phyloP scores from a whole-genome alignment of 2,797 vertebrate species.

The Hylomyscus alleni region DNA sequence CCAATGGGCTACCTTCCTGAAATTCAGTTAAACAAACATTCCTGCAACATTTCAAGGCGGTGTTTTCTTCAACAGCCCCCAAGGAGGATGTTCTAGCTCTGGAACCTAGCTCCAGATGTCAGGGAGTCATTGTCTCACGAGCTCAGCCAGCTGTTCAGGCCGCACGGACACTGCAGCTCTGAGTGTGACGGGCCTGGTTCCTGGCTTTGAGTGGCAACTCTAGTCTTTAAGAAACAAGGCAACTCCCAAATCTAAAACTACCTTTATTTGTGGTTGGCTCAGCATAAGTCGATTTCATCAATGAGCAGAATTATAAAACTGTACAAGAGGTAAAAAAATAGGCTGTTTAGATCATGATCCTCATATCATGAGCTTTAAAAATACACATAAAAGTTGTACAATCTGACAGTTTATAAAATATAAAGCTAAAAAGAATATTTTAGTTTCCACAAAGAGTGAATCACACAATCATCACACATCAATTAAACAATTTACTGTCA shows the following conservation, averaged over 20 bases:
- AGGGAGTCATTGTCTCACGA: rapidly evolving
- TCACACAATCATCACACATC: slow-evolving; percentile 66
- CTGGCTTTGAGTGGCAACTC: rapidly evolving
- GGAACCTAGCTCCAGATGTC: rapidly evolving
- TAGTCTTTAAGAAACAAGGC: not conserved
- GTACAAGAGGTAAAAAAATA: slow-evolving; percentile 90
- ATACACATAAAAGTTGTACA: slow-evolving; percentile 83
- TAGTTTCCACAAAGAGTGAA: slow-evolving; percentile 78
- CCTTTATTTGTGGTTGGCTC: slow-evolving; percentile 81
- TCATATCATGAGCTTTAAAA: slow-evolving; percentile 85
- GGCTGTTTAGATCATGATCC: slow-evolving; percentile 83
- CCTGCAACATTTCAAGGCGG: not conserved
- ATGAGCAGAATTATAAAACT: slow-evolving; percentile 88
- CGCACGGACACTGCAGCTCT: too few species aligned
- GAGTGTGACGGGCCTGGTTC: not conserved
- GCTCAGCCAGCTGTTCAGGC: not conserved
- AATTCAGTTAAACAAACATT: not conserved
- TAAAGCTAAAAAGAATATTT: slow-evolving; percentile 82
- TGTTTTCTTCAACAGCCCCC: not conserved
- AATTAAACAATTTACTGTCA: slow-evolving; percentile 61
- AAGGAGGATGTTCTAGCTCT: not conserved
- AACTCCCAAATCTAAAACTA: slow-evolving; percentile 62
- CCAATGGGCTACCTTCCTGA: not conserved
- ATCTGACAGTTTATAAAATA: slow-evolving; percentile 82
- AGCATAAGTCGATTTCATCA: slow-evolving; percentile 75